Evolutionary conservation across 2,797 vertebrate species (phyloP).

Genomic region (Neopelma chrysocephalum): DNA sequence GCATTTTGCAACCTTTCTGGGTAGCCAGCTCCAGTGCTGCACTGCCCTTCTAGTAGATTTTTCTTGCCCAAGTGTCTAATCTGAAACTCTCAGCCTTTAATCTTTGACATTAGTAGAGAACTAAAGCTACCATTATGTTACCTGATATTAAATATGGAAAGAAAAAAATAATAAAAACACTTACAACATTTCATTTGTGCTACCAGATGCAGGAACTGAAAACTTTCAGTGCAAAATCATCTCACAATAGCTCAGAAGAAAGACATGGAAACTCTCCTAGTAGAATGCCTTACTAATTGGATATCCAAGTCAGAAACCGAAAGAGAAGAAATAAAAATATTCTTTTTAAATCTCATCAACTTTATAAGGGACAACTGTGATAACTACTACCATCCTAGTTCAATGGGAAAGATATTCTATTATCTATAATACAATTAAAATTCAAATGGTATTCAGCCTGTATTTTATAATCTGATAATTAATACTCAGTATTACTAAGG

Average conservation of each 20-base stretch:
- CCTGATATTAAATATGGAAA: not conserved
- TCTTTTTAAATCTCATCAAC: not conserved
- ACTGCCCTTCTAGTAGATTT: not conserved
- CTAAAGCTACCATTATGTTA: not conserved
- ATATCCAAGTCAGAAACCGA: not conserved
- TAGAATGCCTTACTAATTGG: not conserved
- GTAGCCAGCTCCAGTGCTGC: not conserved
- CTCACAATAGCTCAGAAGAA: not conserved
- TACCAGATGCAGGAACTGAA: not conserved
- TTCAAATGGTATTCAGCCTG: not conserved
- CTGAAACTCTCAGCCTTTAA: not conserved
- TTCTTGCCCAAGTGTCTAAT: not conserved
- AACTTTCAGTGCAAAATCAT: not conserved
- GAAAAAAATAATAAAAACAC: not conserved
- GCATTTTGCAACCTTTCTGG: not conserved
- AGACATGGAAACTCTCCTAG: not conserved
- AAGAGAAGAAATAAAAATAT: not conserved
- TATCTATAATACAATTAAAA: not conserved
- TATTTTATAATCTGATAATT: not conserved
- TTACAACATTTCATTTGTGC: conserved; percentile 9
- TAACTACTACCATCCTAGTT: not conserved
- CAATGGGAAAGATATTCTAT: not conserved
- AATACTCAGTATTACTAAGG: not conserved
- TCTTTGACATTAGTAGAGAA: not conserved
- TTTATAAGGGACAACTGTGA: not conserved